Evolutionary conservation across 1,140 invertebrate species (phyloP), one percentile per base, ranked within the genome.

Genomic region (Andricus grossulariae): DNA sequence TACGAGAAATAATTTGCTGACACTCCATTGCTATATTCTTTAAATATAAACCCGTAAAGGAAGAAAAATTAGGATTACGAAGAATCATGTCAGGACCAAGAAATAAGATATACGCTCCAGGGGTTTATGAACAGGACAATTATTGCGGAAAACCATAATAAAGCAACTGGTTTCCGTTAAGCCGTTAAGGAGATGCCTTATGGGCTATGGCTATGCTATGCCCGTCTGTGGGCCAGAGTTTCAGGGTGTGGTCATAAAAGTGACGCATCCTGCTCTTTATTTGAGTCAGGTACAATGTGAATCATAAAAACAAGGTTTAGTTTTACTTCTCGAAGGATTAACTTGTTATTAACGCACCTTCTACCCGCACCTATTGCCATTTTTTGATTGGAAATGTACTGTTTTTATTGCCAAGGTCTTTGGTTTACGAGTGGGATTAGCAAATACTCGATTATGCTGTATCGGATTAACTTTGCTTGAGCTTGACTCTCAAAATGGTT

Each of bases 91-190:
- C 25, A 21, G 21, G 8, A 55, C 8, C 12, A 66, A 39, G 16
- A 15, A 66, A 32, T 32, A 39, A 66, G 60, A 66, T 39, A 32
- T 39, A 45, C 60, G 12, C 60, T 1, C 13, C 8, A 66, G 60
- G 60, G 25, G 25, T 66, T 8, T n/a, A 7, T 66, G 32, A 39
- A 12, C 13, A 60, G 57, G 66, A 39, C 78, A 66, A 80, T 80
- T 80, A 80, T 82, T 80, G 77, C 66, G 72, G 81, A 83, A 75
- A 83, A 84, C 81, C 81, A 76, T 83, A 82, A 84, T 83, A 83
- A 83, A 77, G 70, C 78, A 71, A 75, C 60, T 73, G 75, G 71
- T 79, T 72, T 39, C 15, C 39, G 32, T 12, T n/a, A 72, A 51
- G 71, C 39, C 39, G 25, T 49, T 39, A 49, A 16, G 70, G 25